phyloP scores from a whole-genome alignment of 2,888 invertebrate species.

The Colostygia pectinataria region DNA sequence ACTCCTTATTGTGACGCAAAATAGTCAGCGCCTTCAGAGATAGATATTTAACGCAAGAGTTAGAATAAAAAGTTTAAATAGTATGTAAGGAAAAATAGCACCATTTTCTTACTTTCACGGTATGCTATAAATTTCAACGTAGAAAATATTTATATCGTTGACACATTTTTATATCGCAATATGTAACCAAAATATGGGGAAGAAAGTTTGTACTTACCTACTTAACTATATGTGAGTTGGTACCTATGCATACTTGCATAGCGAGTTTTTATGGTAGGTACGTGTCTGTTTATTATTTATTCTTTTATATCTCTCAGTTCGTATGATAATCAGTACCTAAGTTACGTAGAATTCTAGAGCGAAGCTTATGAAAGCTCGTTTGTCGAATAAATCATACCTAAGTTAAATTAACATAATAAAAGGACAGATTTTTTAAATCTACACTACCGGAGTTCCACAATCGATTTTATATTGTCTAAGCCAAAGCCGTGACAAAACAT shows the following conservation, averaged over 20 bases:
- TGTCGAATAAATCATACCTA: too few relatives aligned
- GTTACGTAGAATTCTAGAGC: too few relatives aligned
- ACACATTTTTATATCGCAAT: constrained; percentile 39
- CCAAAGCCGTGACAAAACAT: too few relatives aligned
- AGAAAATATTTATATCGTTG: constrained; percentile 36
- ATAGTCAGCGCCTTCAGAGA: constrained; percentile 41
- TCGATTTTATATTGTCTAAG: too few relatives aligned
- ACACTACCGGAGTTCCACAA: too few relatives aligned
- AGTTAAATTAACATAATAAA: too few relatives aligned
- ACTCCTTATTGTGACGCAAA: constrained; percentile 56
- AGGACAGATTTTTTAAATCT: too few relatives aligned
- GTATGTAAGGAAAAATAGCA: constrained; percentile 37
- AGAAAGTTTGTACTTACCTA: neutral
- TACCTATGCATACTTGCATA: too few relatives aligned
- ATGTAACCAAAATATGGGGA: constrained; percentile 27
- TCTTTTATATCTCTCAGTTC: neutral
- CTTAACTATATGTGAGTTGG: too few relatives aligned
- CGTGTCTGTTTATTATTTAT: neutral
- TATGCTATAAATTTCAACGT: constrained; percentile 37
- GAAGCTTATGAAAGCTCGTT: neutral
- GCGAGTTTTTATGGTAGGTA: neutral
- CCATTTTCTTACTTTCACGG: constrained; percentile 29
- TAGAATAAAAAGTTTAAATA: constrained; percentile 47
- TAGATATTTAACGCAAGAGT: constrained; percentile 45
- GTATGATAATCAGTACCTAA: neutral